Percentiles rank a stretch among this genome's conserved stretches.
phyloP scores from a whole-genome alignment of 92 coral and sea anemone genomes.

The Metridium senile region DNA sequence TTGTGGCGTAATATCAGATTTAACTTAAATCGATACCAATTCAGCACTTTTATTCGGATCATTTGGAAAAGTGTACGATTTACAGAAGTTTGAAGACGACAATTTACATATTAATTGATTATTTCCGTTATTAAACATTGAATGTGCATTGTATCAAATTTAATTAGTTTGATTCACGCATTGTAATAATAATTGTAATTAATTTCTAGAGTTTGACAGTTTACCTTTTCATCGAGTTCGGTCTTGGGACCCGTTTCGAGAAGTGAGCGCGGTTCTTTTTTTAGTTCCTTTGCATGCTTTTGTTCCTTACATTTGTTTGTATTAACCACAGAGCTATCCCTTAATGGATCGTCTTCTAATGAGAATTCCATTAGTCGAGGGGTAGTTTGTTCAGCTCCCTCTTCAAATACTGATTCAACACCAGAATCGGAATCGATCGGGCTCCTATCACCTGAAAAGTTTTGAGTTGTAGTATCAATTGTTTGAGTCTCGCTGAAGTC shows the following conservation, averaged over 20 bases:
- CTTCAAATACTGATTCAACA: conserved; percentile 78
- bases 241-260: conserved; percentile 79
- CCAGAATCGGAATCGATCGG: conserved; percentile 89
- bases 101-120: too few species aligned
- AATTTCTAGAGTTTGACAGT: not conserved
- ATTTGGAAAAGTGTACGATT: too few species aligned
- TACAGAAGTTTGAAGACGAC: too few species aligned
- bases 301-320: too few species aligned
- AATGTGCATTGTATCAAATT: not conserved
- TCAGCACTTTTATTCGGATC: not conserved
- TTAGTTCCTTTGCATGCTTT: too few species aligned
- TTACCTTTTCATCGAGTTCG: conserved; percentile 93
- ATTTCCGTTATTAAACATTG: too few species aligned
- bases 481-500: conserved; percentile 54
- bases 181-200: too few species aligned
- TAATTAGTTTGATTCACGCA: not conserved
- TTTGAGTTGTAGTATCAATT: conserved; percentile 40
- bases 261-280: conserved; percentile 55
- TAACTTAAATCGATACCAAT: not conserved
- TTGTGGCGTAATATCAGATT: not conserved
- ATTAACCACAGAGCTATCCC: too few species aligned
- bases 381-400: conserved; percentile 53
- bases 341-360: conserved; percentile 38
- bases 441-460: conserved; percentile 38
- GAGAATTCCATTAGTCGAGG: conserved; percentile 63